Evolutionary conservation across 2,797 vertebrate species (phyloP).

Genomic region (Gobio occitaniae): DNA sequence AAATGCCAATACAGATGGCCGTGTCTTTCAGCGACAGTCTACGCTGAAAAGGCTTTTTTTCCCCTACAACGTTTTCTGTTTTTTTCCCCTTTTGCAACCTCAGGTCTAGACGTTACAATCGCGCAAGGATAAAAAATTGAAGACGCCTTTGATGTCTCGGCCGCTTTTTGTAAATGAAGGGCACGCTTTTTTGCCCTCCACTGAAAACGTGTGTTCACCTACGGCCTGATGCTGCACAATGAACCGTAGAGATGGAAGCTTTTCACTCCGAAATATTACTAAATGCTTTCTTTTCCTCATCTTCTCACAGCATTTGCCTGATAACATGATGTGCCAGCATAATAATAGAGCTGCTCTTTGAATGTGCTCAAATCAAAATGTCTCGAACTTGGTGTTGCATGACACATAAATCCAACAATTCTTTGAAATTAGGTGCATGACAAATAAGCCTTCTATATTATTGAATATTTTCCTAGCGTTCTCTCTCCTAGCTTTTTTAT

Average conservation of each 20-base stretch:
- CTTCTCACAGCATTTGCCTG: constrained; percentile 45
- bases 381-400: constrained; percentile 9
- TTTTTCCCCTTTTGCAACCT: constrained; percentile 46
- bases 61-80: constrained; percentile 32
- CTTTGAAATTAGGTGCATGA: constrained; percentile 40
- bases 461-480: not conserved
- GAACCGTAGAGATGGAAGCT: constrained; percentile 29
- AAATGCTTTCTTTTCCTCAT: not conserved
- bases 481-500: constrained; percentile 54
- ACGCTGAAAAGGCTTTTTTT: constrained; percentile 47
- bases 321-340: constrained; percentile 42
- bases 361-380: constrained; percentile 18
- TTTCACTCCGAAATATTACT: not conserved
- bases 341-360: constrained; percentile 45
- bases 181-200: constrained; percentile 49
- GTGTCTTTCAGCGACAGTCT: constrained; percentile 42
- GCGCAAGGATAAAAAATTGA: constrained; percentile 58
- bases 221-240: constrained; percentile 54
- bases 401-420: not conserved
- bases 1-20: constrained; percentile 49
- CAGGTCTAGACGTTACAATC: constrained; percentile 43
- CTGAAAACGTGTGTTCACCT: constrained; percentile 62
- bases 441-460: constrained; percentile 52
- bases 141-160: constrained; percentile 57
- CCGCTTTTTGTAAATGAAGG: constrained; percentile 55